Evolutionary conservation across 2,113 vertebrate genomes (phyloP).

Genomic region (Melanocharis versteri): DNA sequence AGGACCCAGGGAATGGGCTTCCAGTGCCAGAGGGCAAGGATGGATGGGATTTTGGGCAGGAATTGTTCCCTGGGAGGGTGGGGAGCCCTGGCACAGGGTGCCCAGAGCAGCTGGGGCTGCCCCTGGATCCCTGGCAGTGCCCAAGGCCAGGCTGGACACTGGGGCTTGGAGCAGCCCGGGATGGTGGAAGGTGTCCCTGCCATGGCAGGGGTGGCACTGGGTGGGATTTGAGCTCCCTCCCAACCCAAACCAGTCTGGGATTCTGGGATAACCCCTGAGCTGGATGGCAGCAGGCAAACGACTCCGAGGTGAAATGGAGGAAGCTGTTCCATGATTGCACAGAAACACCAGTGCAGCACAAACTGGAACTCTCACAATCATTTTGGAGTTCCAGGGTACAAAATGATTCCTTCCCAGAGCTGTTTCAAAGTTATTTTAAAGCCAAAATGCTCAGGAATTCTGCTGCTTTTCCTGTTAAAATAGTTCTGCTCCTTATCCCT

Average conservation of each 20-base stretch:
- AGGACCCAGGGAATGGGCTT: neutral
- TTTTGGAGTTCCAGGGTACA: neutral
- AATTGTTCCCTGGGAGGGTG: neutral
- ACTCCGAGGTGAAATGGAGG: neutral
- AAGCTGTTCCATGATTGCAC: neutral
- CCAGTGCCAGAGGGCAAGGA: neutral
- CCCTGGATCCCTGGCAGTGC: neutral
- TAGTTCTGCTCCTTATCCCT: neutral
- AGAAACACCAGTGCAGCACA: neutral
- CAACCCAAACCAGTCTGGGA: neutral
- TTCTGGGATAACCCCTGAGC: neutral
- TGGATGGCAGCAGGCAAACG: neutral
- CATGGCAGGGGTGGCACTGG: neutral
- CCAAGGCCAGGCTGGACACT: neutral
- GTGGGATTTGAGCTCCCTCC: fast-evolving
- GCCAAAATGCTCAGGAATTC: neutral
- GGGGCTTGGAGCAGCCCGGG: neutral
- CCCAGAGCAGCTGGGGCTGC: neutral
- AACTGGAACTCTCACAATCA: neutral
- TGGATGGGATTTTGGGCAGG: fast-evolving
- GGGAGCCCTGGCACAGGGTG: fast-evolving
- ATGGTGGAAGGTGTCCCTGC: neutral
- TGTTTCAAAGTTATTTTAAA: neutral
- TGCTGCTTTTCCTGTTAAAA: neutral
- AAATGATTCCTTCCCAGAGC: neutral